A percentile compares a stretch with the other conserved stretches of the same genome.
Evolutionary conservation across 1,140 invertebrate genomes (phyloP).

Genomic region (Solenopsis invicta): DNA sequence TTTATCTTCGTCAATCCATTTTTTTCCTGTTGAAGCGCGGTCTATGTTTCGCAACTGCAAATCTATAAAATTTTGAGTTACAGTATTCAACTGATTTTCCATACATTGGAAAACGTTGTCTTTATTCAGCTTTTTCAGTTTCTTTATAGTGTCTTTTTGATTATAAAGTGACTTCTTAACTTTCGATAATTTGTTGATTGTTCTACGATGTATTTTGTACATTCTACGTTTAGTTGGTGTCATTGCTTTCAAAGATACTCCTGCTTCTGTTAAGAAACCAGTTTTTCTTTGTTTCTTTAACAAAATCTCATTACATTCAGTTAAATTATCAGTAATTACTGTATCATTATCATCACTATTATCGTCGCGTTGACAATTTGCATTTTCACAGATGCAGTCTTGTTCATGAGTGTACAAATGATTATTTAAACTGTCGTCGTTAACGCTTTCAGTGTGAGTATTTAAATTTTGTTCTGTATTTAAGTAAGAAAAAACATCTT

Average conservation of each 20-base stretch:
- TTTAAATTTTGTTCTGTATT: neutral
- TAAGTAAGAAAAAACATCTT: too few relatives aligned
- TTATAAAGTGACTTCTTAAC: too few relatives aligned
- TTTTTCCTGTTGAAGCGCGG: neutral
- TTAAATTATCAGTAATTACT: too few relatives aligned
- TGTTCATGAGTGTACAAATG: too few relatives aligned
- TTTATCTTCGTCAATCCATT: neutral
- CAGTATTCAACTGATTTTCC: neutral
- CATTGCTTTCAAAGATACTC: neutral
- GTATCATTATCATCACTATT: too few relatives aligned
- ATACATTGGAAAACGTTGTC: slow-evolving; percentile 2
- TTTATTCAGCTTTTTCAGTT: neutral
- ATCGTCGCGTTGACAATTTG: too few relatives aligned
- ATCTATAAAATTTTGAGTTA: neutral
- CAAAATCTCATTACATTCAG: too few relatives aligned
- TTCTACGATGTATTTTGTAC: neutral
- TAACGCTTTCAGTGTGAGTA: too few relatives aligned
- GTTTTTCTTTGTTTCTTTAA: too few relatives aligned
- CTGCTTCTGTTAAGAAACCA: neutral
- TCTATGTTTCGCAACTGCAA: neutral
- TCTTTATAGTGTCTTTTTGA: neutral
- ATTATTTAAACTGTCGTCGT: too few relatives aligned
- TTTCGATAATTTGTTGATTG: neutral
- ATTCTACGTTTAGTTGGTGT: neutral
- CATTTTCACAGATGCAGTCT: too few relatives aligned